phyloP scores from a whole-genome alignment of 2,888 invertebrate species.

The Thysanoteuthis rhombus region DNA sequence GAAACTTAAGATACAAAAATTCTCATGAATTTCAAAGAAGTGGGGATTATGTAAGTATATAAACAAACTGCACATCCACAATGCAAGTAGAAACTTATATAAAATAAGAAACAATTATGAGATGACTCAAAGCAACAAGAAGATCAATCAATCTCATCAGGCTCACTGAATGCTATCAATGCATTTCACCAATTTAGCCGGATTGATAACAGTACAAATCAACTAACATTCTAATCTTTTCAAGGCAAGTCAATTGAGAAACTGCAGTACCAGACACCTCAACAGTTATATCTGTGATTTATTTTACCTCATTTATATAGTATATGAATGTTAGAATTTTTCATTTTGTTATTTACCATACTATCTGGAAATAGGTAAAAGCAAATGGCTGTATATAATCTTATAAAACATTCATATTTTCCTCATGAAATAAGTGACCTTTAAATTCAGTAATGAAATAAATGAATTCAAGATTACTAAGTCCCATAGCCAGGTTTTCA shows the following conservation, averaged over 20 bases:
- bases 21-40: neutral
- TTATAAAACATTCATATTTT: neutral
- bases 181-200: neutral
- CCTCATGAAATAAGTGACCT: neutral
- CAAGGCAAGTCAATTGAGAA: neutral
- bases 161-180: neutral
- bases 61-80: neutral
- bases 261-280: neutral
- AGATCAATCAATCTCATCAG: neutral
- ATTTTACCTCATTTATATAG: neutral
- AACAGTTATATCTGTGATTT: neutral
- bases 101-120: neutral
- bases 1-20: neutral
- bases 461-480: no score
- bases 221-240: neutral
- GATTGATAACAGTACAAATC: neutral
- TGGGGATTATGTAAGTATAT: neutral
- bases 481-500: no score
- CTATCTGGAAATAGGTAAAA: neutral
- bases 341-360: neutral
- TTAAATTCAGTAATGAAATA: neutral
- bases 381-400: neutral
- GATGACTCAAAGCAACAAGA: neutral
- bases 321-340: no score
- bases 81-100: neutral